Evolutionary conservation across 2,888 invertebrate genomes (phyloP).

Genomic region (Furcula furcula): DNA sequence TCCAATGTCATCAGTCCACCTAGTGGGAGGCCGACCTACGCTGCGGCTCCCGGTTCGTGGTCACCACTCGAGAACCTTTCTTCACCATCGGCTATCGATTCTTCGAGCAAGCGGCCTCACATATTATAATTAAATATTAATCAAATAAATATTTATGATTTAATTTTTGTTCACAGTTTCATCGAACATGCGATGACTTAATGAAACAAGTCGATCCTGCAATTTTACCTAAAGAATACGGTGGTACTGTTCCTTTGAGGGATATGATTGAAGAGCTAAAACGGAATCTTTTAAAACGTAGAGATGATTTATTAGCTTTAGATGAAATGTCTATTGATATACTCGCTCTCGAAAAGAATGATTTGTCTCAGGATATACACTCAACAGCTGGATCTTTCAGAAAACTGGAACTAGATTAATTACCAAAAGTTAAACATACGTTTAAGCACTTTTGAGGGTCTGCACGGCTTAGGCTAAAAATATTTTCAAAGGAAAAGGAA

Average conservation of each 20-base stretch:
- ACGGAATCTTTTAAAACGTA: constrained; percentile 82
- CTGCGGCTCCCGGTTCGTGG: too few relatives aligned
- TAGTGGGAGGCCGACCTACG: too few relatives aligned
- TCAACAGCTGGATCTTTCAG: constrained; percentile 92
- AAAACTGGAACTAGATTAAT: constrained; percentile 90
- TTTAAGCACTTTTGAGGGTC: background rate
- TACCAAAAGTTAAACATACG: background rate
- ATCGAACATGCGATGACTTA: constrained; percentile 88
- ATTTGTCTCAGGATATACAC: constrained; percentile 86
- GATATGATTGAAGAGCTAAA: constrained; percentile 92
- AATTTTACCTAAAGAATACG: constrained; percentile 93
- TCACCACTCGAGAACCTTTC: too few relatives aligned
- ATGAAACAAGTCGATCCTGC: constrained; percentile 86
- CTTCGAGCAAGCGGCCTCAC: too few relatives aligned
- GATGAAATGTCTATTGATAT: constrained; percentile 90
- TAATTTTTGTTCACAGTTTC: constrained; percentile 79
- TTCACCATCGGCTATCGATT: too few relatives aligned
- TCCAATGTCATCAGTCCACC: too few relatives aligned
- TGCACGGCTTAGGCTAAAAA: constrained; percentile 1
- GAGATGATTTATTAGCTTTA: constrained; percentile 85
- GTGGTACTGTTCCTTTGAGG: constrained; percentile 89
- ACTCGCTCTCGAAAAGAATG: constrained; percentile 80
- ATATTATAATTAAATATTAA: constrained; percentile 3
- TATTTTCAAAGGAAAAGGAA: background rate
- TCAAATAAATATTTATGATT: too few relatives aligned